Base-by-base conservation (phyloP, 2,113 vertebrate genomes). In the Neodon shergylaensis region DNA sequence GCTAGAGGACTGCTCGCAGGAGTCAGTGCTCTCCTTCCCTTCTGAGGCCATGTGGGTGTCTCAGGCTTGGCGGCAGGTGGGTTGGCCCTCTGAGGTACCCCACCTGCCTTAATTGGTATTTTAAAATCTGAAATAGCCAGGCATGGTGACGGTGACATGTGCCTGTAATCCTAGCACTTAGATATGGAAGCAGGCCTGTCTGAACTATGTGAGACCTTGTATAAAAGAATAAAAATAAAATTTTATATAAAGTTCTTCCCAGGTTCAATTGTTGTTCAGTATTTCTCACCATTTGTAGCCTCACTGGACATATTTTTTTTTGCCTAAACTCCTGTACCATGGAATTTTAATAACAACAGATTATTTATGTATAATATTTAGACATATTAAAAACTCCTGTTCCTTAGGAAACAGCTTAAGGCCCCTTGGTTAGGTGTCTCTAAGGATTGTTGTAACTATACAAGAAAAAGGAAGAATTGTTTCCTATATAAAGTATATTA, bases 181-280 rank as follows among this genome's bases (percentile, higher is more conserved):
- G 33, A 54, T 17, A n/a, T 73, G 49, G 68, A 58, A 73, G 14
- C 49, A 73, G 16, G 68, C 36, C 24, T 39, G 49, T 31, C 68
- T 42, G 86, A 39, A 19, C 47, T 52, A 39, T 22, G 11, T 73
- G 36, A 73, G 68, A 54, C 86, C 49, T 73, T 88, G n/a, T 74
- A 24, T 88, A 73, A 74, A 54, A 87, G 31, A 39, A 26, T 54
- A 39, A 88, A 88, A 58, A 31, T 88, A 92, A 93, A 92, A 76
- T 88, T 13, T 79, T 85, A 77, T 68, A 13, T 78, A 49, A 44
- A 33, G 31, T 66, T 89, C 16, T 90, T 85, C 65, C 36, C 49
- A 91, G 21, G 4, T 63, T 86, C 88, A 12, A 21, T 95, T 3
- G 19, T 91, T 84, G 66, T 90, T 92, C 33, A 81, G 1, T 81